Conservation (phyloP, 2,113 vertebrate species). For the Poeciliopsis turrubarensis region DNA sequence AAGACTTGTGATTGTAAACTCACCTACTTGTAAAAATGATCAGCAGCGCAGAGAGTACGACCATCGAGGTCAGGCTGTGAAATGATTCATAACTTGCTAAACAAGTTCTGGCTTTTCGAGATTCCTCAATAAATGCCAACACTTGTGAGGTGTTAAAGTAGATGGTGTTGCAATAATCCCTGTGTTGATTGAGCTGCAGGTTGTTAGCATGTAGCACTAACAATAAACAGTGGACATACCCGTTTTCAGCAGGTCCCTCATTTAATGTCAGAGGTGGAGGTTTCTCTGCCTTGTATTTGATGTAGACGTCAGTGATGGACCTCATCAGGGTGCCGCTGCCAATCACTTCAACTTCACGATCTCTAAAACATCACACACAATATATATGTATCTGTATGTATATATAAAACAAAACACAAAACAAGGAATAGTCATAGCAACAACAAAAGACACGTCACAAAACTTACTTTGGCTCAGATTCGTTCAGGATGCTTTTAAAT, state of each 20-base stretch:
- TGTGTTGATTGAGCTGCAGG: constrained; percentile 10
- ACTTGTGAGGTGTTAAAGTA: neutral
- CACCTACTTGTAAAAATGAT: neutral
- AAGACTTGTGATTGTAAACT: neutral
- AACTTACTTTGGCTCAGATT: constrained; percentile 35
- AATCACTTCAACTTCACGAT: constrained; percentile 18
- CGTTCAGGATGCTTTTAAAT: accelerated
- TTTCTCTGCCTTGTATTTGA: constrained; percentile 28
- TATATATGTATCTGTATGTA: too few species aligned
- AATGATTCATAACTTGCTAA: constrained; percentile 12
- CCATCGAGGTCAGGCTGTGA: neutral
- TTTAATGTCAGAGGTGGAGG: neutral
- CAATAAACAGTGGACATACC: constrained; percentile 36
- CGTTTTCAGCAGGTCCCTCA: constrained; percentile 12
- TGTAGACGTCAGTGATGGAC: constrained; percentile 20
- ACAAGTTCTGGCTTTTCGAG: constrained; percentile 18
- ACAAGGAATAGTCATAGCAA: too few species aligned
- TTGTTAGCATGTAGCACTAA: constrained; percentile 27
- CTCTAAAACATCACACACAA: constrained; percentile 14
- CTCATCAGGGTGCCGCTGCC: constrained; percentile 20
- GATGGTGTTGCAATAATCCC: neutral
- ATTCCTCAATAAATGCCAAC: constrained; percentile 20
- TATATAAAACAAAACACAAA: too few species aligned
- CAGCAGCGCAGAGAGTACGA: neutral
- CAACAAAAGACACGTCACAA: neutral